Conservation (phyloP, 2,888 invertebrate genomes). For the Drosophila putrida region DNA sequence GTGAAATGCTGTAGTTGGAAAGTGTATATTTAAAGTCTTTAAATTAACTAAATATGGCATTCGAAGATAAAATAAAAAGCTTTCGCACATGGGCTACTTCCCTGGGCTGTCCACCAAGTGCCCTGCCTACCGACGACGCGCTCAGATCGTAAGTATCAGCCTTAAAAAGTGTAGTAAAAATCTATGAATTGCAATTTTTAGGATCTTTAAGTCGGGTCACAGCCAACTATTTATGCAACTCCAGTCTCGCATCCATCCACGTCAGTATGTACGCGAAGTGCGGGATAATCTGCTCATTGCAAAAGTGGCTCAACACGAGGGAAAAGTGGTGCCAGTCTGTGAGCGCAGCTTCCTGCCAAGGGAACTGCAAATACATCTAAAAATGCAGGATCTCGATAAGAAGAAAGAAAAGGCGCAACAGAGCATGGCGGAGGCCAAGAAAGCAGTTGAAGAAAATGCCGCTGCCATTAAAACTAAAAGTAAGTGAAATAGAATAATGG, state of each 20-base stretch:
- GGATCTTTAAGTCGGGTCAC: slow-evolving; percentile 84
- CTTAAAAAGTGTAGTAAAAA: neutral
- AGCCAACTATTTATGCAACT: slow-evolving; percentile 78
- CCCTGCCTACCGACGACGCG: slow-evolving; percentile 81
- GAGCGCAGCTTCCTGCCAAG: slow-evolving; percentile 78
- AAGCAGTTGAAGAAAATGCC: slow-evolving; percentile 73
- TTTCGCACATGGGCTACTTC: slow-evolving; percentile 83
- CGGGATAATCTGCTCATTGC: slow-evolving; percentile 82
- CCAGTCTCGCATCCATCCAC: slow-evolving; percentile 80
- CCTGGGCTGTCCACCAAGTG: slow-evolving; percentile 77
- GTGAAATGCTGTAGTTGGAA: neutral
- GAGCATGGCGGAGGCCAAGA: slow-evolving; percentile 60
- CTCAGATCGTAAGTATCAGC: slow-evolving; percentile 79
- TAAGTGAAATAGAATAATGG: slow-evolving; percentile 45
- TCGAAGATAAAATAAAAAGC: slow-evolving; percentile 64
- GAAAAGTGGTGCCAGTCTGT: slow-evolving; percentile 74
- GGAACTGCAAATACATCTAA: slow-evolving; percentile 79
- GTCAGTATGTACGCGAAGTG: slow-evolving; percentile 77
- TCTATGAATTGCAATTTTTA: slow-evolving; percentile 29
- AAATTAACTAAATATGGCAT: slow-evolving; percentile 38
- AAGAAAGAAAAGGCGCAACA: slow-evolving; percentile 57
- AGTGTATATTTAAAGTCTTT: neutral
- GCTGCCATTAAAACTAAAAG: slow-evolving; percentile 81
- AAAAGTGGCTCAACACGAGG: slow-evolving; percentile 71
- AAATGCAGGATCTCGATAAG: slow-evolving; percentile 76